A percentile compares a stretch with the other conserved stretches of the same genome.
Evolutionary conservation across 2,888 invertebrate species (phyloP).

Genomic region (Stegana nigrithorax): DNA sequence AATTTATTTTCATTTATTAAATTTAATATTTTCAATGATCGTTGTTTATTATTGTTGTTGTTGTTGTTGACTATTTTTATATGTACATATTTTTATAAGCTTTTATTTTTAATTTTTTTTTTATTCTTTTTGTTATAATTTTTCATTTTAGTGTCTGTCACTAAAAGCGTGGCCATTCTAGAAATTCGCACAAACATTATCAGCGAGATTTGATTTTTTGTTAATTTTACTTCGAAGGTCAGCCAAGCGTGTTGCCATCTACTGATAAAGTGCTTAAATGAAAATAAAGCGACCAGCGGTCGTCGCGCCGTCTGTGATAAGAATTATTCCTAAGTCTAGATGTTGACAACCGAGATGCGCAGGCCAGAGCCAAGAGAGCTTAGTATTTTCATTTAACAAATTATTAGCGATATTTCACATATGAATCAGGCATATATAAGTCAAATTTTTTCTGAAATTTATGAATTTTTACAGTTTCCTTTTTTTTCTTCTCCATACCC

Average conservation of each 20-base stretch:
- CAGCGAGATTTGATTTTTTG: background rate
- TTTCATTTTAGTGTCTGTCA: background rate
- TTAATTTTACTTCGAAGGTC: background rate
- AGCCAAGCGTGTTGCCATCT: background rate
- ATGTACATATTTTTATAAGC: background rate
- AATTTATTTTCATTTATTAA: conserved; percentile 10
- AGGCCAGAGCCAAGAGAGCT: too few species aligned
- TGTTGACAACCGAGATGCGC: background rate
- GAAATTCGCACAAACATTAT: background rate
- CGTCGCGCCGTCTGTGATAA: background rate
- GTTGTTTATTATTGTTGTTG: too few species aligned
- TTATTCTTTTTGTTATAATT: background rate
- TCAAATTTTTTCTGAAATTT: too few species aligned
- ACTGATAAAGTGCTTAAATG: background rate
- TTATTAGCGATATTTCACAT: too few species aligned
- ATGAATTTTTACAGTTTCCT: too few species aligned
- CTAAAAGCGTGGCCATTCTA: background rate
- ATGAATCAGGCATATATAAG: too few species aligned
- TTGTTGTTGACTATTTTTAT: background rate
- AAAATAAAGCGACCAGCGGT: background rate
- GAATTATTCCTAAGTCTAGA: background rate
- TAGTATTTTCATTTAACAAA: too few species aligned
- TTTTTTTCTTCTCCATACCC: too few species aligned
- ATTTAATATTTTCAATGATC: too few species aligned
- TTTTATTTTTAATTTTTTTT: background rate